Evolutionary conservation across 2,113 vertebrate species (phyloP).

Genomic region (Eretmochelys imbricata): DNA sequence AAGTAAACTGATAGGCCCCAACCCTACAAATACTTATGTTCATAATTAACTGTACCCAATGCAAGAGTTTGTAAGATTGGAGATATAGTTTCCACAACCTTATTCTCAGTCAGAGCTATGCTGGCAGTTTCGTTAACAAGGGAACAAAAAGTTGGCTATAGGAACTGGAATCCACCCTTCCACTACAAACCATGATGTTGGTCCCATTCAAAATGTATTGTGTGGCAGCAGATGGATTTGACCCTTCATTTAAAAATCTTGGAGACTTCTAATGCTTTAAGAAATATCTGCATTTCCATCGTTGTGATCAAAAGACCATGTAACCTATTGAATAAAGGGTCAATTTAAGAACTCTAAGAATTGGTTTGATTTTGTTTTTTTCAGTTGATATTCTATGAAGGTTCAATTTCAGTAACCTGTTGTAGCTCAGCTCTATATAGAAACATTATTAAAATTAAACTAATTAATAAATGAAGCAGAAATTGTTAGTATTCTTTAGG

Average conservation of each 20-base stretch:
- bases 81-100: fast-evolving
- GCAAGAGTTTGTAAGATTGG: neutral
- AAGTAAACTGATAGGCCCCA: neutral
- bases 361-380: neutral
- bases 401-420: neutral
- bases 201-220: neutral
- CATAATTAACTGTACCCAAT: neutral
- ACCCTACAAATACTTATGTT: neutral
- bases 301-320: neutral
- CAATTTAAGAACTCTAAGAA: neutral
- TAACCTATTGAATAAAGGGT: neutral
- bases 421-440: neutral
- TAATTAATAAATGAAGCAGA: neutral
- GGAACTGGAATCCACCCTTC: neutral
- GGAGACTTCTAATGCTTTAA: neutral
- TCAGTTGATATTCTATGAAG: neutral
- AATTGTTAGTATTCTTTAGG: neutral
- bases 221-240: neutral
- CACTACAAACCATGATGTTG: neutral
- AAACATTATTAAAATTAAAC: neutral
- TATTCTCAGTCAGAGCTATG: neutral
- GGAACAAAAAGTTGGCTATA: neutral
- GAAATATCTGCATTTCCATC: neutral
- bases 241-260: neutral
- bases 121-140: neutral